These are phyloP conservation scores for Oscarella lobularis DNA, from an alignment of 37 sponge, comb jelly and placozoan species.

Conservation along the genomic window DNA sequence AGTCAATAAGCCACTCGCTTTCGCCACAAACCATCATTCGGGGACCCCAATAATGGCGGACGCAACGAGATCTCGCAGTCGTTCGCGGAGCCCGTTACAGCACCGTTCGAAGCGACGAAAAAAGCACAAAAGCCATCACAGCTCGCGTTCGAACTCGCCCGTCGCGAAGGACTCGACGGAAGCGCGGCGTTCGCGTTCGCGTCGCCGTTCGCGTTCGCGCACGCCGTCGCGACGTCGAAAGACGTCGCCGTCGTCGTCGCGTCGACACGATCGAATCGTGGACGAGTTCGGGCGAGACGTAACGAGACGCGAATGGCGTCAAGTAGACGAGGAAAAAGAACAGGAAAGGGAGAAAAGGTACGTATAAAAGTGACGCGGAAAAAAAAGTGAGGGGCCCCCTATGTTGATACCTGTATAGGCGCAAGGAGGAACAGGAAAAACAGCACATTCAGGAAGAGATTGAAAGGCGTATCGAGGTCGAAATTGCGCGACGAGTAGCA, in stretches of 20 bases:
- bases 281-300: background rate
- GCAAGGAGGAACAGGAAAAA: background rate
- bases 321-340: background rate
- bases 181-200: too few relatives aligned
- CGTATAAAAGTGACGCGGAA: too few relatives aligned
- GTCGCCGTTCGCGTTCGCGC: background rate
- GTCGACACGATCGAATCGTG: too few relatives aligned
- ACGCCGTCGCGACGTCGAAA: background rate
- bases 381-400: background rate
- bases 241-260: background rate
- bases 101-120: too few relatives aligned
- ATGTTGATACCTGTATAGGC: too few relatives aligned
- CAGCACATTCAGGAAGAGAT: background rate
- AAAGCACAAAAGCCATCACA: too few relatives aligned
- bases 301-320: background rate
- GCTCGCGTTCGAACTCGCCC: background rate
- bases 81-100: too few relatives aligned
- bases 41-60: background rate
- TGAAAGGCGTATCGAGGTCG: background rate
- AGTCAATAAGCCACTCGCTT: background rate
- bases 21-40: background rate
- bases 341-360: too few relatives aligned
- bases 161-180: too few relatives aligned
- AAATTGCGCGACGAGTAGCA: conserved; percentile 1
- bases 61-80: background rate